phyloP scores from a whole-genome alignment of 2,113 vertebrate species.

The Mobula birostris region DNA sequence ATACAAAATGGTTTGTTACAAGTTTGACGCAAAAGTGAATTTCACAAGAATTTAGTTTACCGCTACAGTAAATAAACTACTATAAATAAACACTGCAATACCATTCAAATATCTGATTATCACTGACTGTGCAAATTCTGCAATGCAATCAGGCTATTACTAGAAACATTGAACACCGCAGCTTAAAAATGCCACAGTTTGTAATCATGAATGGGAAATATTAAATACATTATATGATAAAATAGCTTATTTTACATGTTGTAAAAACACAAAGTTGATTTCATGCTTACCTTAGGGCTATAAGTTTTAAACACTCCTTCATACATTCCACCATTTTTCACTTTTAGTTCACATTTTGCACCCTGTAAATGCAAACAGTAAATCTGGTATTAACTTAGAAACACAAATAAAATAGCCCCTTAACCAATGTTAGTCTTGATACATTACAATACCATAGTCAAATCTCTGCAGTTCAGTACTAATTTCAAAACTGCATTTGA shows the following conservation, averaged over 20 bases:
- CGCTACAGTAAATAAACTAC: neutral
- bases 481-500: neutral
- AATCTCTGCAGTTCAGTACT: neutral
- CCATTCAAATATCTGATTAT: neutral
- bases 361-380: constrained; percentile 62
- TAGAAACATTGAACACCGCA: neutral
- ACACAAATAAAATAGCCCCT: too few relatives aligned
- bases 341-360: constrained; percentile 97
- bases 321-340: constrained; percentile 92
- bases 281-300: constrained; percentile 83
- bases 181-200: neutral
- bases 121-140: neutral
- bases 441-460: neutral
- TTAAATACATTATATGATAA: neutral
- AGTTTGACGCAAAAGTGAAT: neutral
- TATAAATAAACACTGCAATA: neutral
- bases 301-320: constrained; percentile 99
- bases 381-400: too few relatives aligned
- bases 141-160: neutral
- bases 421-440: neutral
- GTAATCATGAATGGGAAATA: neutral
- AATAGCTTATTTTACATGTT: neutral
- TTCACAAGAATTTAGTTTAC: neutral
- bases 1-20: neutral
- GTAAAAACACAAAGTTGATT: neutral